phyloP scores from a whole-genome alignment of 2,113 vertebrate species.

The Struthidea cinerea region DNA sequence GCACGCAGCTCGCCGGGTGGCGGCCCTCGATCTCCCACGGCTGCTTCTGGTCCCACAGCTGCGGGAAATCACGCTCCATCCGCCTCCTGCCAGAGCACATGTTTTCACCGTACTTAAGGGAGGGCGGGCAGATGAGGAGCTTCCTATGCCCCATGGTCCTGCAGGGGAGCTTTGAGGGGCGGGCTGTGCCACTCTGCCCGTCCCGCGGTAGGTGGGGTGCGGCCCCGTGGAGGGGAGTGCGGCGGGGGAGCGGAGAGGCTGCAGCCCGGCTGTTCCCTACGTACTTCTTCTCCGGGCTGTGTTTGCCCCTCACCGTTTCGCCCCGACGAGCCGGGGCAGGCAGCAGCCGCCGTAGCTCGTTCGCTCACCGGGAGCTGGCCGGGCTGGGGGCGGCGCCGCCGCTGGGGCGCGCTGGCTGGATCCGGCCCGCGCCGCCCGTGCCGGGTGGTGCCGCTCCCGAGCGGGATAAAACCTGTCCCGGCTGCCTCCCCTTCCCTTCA shows the following conservation, averaged over 20 bases:
- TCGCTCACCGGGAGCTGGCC: fast-evolving
- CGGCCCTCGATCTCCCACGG: fast-evolving
- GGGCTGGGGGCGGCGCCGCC: not conserved
- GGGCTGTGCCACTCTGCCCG: fast-evolving
- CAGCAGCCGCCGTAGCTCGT: fast-evolving
- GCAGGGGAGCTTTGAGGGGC: fast-evolving
- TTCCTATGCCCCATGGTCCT: fast-evolving
- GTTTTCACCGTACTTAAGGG: fast-evolving
- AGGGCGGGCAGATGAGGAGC: fast-evolving
- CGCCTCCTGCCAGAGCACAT: fast-evolving
- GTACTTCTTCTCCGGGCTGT: fast-evolving
- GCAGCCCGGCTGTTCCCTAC: fast-evolving
- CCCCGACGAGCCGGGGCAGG: fast-evolving
- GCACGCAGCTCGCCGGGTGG: fast-evolving
- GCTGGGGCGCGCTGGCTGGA: fast-evolving
- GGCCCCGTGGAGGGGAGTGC: fast-evolving
- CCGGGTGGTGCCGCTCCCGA: not conserved
- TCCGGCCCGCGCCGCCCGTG: not conserved
- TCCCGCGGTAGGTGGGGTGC: fast-evolving
- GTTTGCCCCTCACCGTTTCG: fast-evolving
- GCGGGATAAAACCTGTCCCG: not conserved
- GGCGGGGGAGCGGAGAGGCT: fast-evolving
- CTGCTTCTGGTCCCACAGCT: fast-evolving
- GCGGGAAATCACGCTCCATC: fast-evolving
- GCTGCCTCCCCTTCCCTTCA: fast-evolving